phyloP scores from a whole-genome alignment of 2,113 vertebrate species.

The Penelope pileata region DNA sequence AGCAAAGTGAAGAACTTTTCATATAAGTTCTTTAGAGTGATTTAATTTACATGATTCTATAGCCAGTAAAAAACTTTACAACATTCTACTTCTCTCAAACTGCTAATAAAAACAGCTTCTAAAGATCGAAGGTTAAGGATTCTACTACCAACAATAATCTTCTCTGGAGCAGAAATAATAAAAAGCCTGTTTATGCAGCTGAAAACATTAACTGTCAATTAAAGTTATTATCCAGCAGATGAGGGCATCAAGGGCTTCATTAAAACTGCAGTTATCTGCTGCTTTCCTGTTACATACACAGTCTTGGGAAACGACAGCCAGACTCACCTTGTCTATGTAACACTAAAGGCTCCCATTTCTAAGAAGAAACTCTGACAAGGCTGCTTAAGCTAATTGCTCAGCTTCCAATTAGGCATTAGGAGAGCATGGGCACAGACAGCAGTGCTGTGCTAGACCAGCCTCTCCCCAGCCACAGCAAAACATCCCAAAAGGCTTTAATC shows the following conservation, averaged over 20 bases:
- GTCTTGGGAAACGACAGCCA: neutral
- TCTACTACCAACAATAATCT: neutral
- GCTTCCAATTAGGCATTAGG: neutral
- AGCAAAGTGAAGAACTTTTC: neutral
- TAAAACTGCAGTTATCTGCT: neutral
- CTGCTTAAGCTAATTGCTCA: conserved; percentile 24
- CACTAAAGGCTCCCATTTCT: neutral
- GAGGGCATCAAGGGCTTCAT: conserved; percentile 37
- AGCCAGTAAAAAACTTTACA: neutral
- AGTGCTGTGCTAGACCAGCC: neutral
- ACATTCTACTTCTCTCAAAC: neutral
- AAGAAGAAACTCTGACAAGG: neutral
- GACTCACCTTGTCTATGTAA: neutral
- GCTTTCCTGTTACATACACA: neutral
- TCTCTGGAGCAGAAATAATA: conserved; percentile 13
- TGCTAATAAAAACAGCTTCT: neutral
- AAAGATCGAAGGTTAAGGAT: neutral
- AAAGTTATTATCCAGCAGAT: conserved; percentile 3
- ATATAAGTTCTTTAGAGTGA: neutral
- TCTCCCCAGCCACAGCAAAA: neutral
- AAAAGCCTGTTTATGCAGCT: neutral
- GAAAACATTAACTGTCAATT: conserved; percentile 44
- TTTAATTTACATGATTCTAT: neutral
- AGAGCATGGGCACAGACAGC: neutral
- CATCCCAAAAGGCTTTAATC: neutral